Base-by-base conservation (phyloP, 1,140 invertebrate genomes). In the Neodiprion virginianus region DNA sequence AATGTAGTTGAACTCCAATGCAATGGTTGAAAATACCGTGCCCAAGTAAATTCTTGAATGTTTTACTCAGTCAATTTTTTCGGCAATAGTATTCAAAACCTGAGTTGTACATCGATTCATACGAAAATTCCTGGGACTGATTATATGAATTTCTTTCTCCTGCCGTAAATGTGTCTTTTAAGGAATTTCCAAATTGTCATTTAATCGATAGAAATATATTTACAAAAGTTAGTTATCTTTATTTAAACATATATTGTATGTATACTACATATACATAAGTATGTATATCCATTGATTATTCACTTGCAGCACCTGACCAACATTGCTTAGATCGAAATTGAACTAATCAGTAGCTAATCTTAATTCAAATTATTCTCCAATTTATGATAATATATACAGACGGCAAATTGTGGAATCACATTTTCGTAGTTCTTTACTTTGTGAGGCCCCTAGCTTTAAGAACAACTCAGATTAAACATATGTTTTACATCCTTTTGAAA, bases 1-100 rank as follows among this genome's bases (percentile, higher is more conserved):
- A 82, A 17, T 4, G 53, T 61, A 61, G 53, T 40, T 40, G 53
- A 61, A 61, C 53, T 61, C 8, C 53, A 17, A 61, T 61, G n/a
- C 53, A 61, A 17, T 8, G 53, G 5, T 61, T 61, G 53, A 61
- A 61, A 61, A 14, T 61, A 3, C n/a, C 8, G 4, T 61, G 0
- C n/a, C 53, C 8, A 61, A 5, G 53, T 40, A 40, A 40, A 40
- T 40, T 40, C 28, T 40, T 8, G 53, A 61, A 4, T 7, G n/a
- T 61, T 14, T 61, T 7, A 14, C 11, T 3, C 28, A 40, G 28
- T 3, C 5, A 40, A 40, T 40, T 40, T 40, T 1, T 40, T 40
- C 5, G 28, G 5, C 28, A 40, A 40, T 40, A 40, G 28, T 40
- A 40, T 40, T 3, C 28, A 40, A 40, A 40, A 40, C 28, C 5